Percentiles rank a stretch among this genome's conserved stretches.
These are phyloP conservation scores for Cephalopterus ornatus DNA, from an alignment of 2,113 vertebrate genomes.

Conservation along the genomic window DNA sequence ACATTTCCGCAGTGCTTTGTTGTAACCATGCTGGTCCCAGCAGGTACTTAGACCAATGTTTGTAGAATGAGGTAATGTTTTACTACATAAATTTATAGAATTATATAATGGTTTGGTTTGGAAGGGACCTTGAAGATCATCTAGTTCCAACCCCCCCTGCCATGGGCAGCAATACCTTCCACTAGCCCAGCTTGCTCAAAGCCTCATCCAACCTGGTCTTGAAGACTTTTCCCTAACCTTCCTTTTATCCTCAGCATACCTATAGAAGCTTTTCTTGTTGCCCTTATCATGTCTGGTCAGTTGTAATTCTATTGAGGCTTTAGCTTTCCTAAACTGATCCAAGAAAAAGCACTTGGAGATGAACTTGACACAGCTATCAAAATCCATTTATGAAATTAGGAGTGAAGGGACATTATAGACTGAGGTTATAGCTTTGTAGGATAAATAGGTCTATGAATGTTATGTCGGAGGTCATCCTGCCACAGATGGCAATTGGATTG, in stretches of 20 bases:
- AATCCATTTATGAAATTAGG: constrained; percentile 43
- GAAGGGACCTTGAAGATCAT: background rate
- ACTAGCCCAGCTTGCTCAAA: background rate
- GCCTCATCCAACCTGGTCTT: background rate
- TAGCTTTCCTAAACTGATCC: background rate
- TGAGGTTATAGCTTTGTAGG: background rate
- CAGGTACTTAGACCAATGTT: background rate
- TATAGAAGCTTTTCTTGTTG: background rate
- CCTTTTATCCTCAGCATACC: background rate
- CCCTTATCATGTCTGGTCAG: background rate
- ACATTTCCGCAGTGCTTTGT: background rate
- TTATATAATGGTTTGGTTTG: background rate
- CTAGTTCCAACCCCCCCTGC: background rate
- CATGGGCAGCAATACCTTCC: background rate
- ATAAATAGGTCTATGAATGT: background rate
- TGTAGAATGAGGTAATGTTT: background rate
- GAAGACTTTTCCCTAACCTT: background rate
- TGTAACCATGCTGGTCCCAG: background rate
- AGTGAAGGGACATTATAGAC: constrained; percentile 17
- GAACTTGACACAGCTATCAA: constrained; percentile 23
- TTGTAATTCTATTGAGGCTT: background rate
- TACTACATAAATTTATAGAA: background rate
- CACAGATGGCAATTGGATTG: constrained; percentile 16
- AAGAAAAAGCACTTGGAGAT: background rate
- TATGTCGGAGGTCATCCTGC: constrained; percentile 2